phyloP scores from a whole-genome alignment of 2,113 vertebrate species.

The Romanogobio albipinnatus region DNA sequence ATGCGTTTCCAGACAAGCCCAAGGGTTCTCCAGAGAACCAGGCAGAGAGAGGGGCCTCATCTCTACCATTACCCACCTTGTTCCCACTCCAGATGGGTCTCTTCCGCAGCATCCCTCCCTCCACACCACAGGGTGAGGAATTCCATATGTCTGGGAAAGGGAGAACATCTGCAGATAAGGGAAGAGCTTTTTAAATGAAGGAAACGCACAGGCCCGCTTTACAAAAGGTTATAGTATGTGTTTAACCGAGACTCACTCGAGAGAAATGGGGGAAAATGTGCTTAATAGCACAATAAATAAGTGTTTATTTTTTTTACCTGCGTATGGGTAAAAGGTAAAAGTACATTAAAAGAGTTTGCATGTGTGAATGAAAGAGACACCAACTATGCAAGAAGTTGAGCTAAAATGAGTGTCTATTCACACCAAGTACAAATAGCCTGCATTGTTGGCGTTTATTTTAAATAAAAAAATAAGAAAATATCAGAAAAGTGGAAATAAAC shows the following conservation, averaged over 20 bases:
- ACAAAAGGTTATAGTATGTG: constrained; percentile 50
- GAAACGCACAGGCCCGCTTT: constrained; percentile 53
- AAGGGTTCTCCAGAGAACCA: constrained; percentile 9
- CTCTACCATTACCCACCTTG: constrained; percentile 13
- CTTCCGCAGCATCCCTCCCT: constrained; percentile 45
- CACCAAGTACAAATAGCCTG: too few species aligned
- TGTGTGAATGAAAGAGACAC: not conserved
- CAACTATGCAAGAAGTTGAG: not conserved
- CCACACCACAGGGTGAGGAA: constrained; percentile 52
- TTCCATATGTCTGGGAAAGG: constrained; percentile 62
- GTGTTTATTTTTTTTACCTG: too few species aligned
- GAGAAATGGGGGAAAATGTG: not conserved
- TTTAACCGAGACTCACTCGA: constrained; percentile 51
- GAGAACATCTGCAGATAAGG: constrained; percentile 65
- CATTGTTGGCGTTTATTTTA: too few species aligned
- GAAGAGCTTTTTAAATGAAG: constrained; percentile 51
- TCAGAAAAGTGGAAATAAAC: too few species aligned
- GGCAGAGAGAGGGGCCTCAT: constrained; percentile 12
- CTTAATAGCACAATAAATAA: not conserved
- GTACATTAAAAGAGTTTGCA: not conserved
- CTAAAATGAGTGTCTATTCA: not conserved
- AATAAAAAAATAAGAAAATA: too few species aligned
- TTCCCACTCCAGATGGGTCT: constrained; percentile 57
- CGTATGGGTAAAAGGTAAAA: not conserved
- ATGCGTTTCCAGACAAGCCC: constrained; percentile 36